Base-by-base conservation (phyloP, 2,797 vertebrate genomes). In the Ceyx erithaca region DNA sequence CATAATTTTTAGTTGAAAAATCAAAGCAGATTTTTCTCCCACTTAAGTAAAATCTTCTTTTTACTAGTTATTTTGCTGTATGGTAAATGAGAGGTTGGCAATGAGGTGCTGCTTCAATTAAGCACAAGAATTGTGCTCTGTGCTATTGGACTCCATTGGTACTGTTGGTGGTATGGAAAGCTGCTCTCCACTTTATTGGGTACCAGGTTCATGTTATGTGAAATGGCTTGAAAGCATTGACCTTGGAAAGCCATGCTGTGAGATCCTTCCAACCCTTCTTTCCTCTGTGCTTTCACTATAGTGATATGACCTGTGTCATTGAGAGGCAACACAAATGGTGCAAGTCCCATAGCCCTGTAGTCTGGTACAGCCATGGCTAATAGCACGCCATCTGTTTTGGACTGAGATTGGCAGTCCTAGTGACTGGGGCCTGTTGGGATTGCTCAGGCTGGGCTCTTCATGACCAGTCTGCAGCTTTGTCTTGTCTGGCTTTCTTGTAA, bases 161-260 rank as follows among this genome's bases (percentile, higher is more conserved):
- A 4, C 31, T 48, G 26, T 4, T 54, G 55, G 15, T 46, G n/a
- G 17, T 30, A 5, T 46, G n/a, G 28, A 66, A 67, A 69, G 58
- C 23, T 15, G 14, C 37, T 58, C 37, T 15, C 12, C 3, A 9
- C 25, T 15, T 71, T 17, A 10, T 4, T 1, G 18, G 3, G 5
- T 7, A 41, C 17, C 4, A 1, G 3, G 7, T 10, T 73, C 4
- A 3, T 6, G 12, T 41, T 10, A 5, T 0, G 1, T 7, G 48
- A 41, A 71, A 28, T 33, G 8, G 3, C 15, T 37, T 25, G 31
- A 69, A 69, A 25, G 25, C 4, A 1, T 18, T 21, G 21, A 46
- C 10, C 26, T 71, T 67, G 33, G 37, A 31, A 64, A 70, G 16
- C 19, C 12, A 1, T 35, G 4, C 5, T 10, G 6, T 4, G 30